Conservation (phyloP, 2,797 vertebrate genomes). For the Schizothorax lantsangensis region DNA sequence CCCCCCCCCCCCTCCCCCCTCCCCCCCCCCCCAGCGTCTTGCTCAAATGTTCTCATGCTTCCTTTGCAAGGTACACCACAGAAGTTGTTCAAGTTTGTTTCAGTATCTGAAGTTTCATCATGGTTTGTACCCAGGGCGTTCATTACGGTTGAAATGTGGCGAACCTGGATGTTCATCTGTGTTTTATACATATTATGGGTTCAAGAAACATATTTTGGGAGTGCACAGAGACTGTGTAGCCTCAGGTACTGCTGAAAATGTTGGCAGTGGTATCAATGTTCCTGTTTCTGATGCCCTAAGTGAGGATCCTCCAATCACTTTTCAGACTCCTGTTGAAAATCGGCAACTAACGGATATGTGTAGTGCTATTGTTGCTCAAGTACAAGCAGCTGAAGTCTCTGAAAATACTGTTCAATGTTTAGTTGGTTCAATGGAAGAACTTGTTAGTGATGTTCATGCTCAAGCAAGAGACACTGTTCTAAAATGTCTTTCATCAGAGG, state of each 20-base stretch:
- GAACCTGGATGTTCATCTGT: slow-evolving; percentile 48
- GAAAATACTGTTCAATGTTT: slow-evolving; percentile 60
- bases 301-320: slow-evolving; percentile 25
- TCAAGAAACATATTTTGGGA: slow-evolving; percentile 25
- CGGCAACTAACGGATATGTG: slow-evolving; percentile 39
- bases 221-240: slow-evolving; percentile 6
- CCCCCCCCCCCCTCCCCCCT: too few species aligned
- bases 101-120: slow-evolving; percentile 52
- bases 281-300: neutral
- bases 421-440: slow-evolving; percentile 60
- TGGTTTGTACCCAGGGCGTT: slow-evolving; percentile 52
- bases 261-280: neutral
- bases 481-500: slow-evolving; percentile 43
- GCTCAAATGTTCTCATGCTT: too few species aligned
- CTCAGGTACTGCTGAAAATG: neutral
- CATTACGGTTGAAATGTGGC: slow-evolving; percentile 46
- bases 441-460: slow-evolving; percentile 55
- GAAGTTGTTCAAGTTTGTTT: slow-evolving; percentile 44
- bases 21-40: neutral
- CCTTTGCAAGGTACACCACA: slow-evolving; percentile 44
- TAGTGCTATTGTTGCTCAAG: slow-evolving; percentile 49
- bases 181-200: slow-evolving; percentile 53
- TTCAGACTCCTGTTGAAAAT: slow-evolving; percentile 17
- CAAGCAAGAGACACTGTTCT: slow-evolving; percentile 52
- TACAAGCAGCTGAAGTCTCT: slow-evolving; percentile 54